Percentiles rank a stretch among this genome's conserved stretches.
Conservation (phyloP, 2,797 vertebrate genomes). For the Hafferia zeledoni region DNA sequence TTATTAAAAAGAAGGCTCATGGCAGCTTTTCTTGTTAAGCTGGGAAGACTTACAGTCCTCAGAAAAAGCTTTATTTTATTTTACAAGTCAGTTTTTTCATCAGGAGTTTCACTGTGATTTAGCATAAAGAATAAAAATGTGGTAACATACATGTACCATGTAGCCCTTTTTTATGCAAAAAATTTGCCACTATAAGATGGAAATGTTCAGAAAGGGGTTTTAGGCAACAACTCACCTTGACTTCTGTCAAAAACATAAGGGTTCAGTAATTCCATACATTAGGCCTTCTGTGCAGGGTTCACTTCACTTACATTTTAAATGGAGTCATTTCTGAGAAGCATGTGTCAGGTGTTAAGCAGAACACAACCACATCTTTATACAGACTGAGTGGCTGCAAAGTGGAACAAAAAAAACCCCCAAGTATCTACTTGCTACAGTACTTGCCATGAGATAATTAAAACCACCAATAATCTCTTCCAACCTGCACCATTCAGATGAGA, state of each 20-base stretch:
- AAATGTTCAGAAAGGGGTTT: background rate
- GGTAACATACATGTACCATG: background rate
- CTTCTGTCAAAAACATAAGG: background rate
- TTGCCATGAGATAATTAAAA: constrained; percentile 16
- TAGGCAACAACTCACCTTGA: background rate
- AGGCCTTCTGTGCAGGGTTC: background rate
- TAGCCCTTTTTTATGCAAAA: background rate
- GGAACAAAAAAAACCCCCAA: background rate
- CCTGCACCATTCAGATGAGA: background rate
- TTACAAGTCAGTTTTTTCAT: constrained; percentile 44
- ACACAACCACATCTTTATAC: background rate
- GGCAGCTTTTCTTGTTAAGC: constrained; percentile 15
- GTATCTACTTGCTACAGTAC: background rate
- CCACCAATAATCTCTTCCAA: background rate
- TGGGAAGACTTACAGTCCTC: background rate
- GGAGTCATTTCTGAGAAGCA: constrained; percentile 23
- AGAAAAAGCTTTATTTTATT: constrained; percentile 43
- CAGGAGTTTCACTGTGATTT: constrained; percentile 39
- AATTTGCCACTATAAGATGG: background rate
- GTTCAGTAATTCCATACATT: constrained; percentile 7
- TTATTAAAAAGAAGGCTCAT: constrained; percentile 34
- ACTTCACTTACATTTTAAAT: constrained; percentile 18
- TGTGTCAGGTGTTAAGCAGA: constrained; percentile 36
- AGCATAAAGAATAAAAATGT: constrained; percentile 34
- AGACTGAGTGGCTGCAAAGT: background rate